Evolutionary conservation across 2,888 invertebrate species (phyloP).

Genomic region (Cerastis leucographa): DNA sequence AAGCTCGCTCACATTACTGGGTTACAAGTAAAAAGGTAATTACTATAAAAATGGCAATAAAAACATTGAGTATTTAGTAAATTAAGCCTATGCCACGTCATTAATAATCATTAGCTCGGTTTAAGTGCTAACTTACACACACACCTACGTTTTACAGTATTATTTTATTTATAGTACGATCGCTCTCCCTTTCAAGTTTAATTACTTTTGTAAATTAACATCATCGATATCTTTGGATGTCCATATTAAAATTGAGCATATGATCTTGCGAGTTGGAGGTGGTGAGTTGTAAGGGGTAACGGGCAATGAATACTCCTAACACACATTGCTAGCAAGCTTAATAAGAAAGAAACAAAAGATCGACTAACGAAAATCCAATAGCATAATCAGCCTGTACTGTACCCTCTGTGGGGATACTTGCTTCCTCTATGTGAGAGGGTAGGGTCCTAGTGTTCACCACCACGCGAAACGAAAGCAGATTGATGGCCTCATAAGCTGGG

Average conservation of each 20-base stretch:
- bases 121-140: conserved; percentile 57
- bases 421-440: neutral
- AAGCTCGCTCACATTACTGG: conserved; percentile 50
- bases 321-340: neutral
- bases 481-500: neutral
- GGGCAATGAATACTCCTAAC: neutral
- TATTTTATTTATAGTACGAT: conserved; percentile 44
- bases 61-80: conserved; percentile 61
- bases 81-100: conserved; percentile 56
- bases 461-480: neutral
- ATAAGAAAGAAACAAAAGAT: neutral
- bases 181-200: conserved; percentile 10
- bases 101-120: conserved; percentile 64
- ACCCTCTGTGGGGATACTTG: neutral
- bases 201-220: conserved; percentile 18
- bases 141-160: conserved; percentile 23
- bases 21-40: conserved; percentile 63
- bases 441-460: neutral
- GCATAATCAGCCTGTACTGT: neutral
- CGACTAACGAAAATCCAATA: neutral
- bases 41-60: conserved; percentile 62
- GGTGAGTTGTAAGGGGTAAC: neutral
- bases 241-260: neutral
- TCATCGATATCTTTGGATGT: neutral
- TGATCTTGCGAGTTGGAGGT: neutral